These are phyloP conservation scores for Cerastoderma edule DNA, from an alignment of 2,888 invertebrate species.

Conservation along the genomic window DNA sequence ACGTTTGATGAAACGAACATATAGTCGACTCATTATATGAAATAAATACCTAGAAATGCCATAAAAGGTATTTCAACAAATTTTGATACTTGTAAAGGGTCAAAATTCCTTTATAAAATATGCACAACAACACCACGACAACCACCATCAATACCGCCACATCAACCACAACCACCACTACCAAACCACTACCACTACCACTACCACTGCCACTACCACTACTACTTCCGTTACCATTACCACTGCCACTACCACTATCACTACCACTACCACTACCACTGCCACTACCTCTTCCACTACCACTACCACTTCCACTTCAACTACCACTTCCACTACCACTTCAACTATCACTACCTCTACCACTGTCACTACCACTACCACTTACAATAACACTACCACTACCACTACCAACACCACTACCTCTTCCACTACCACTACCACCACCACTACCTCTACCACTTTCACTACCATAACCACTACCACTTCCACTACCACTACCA, in stretches of 20 bases:
- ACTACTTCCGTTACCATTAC: not conserved
- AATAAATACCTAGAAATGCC: too few relatives aligned
- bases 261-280: constrained; percentile 3
- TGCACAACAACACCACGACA: too few relatives aligned
- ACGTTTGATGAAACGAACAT: too few relatives aligned
- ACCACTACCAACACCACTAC: not conserved
- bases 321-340: not conserved
- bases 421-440: not conserved
- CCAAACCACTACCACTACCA: not conserved
- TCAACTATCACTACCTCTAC: not conserved
- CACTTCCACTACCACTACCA: not conserved
- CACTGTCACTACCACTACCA: not conserved
- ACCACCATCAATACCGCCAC: too few relatives aligned
- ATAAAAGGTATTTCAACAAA: too few relatives aligned
- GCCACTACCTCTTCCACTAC: not conserved
- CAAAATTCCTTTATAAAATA: too few relatives aligned
- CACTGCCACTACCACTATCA: constrained; percentile 1
- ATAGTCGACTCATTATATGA: too few relatives aligned
- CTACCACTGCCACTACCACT: not conserved
- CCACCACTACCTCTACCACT: constrained; percentile 4
- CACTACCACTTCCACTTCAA: not conserved
- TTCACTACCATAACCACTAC: not conserved
- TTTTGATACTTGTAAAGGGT: too few relatives aligned
- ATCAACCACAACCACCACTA: constrained; percentile 6
- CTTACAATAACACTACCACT: not conserved